Base-by-base conservation (phyloP, 1,140 invertebrate species). In the Sminthurinus signatus region DNA sequence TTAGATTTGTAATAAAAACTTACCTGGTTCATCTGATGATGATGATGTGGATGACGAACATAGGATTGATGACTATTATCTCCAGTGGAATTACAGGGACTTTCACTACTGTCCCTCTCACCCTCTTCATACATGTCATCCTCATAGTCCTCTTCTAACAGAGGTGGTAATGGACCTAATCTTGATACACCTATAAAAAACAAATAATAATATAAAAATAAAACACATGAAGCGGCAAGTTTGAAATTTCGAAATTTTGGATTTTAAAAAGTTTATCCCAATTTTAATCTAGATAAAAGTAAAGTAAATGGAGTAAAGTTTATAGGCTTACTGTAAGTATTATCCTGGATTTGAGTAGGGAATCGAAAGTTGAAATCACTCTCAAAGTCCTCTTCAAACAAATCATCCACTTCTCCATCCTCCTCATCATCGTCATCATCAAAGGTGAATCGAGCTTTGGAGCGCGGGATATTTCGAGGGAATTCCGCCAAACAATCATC, bases 251-350 rank as follows among this genome's bases (percentile, higher is more conserved):
- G n/a, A n/a, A n/a, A n/a, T n/a, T n/a, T n/a, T n/a, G n/a, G n/a
- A n/a, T n/a, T n/a, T n/a, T n/a, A n/a, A n/a, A n/a, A n/a, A n/a
- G n/a, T n/a, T n/a, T n/a, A n/a, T n/a, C n/a, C n/a, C n/a, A n/a
- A n/a, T n/a, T n/a, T n/a, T n/a, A n/a, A n/a, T n/a, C n/a, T n/a
- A n/a, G n/a, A n/a, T n/a, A n/a, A n/a, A n/a, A n/a, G n/a, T n/a
- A n/a, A n/a, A n/a, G n/a, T n/a, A n/a, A n/a, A n/a, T n/a, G n/a
- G n/a, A n/a, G n/a, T n/a, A n/a, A n/a, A n/a, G n/a, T n/a, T n/a
- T n/a, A n/a, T n/a, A n/a, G 1, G 59, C 69, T 69, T 61, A 72
- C 70, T 72, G 56, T 72, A 72, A 21, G 61, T 72, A 31, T 72
- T 67, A 42, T 72, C 70, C 48, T 64, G 64, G n/a, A 72, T 67